Conservation (phyloP, 2,888 invertebrate genomes). For the Torymus aiolomorphi region DNA sequence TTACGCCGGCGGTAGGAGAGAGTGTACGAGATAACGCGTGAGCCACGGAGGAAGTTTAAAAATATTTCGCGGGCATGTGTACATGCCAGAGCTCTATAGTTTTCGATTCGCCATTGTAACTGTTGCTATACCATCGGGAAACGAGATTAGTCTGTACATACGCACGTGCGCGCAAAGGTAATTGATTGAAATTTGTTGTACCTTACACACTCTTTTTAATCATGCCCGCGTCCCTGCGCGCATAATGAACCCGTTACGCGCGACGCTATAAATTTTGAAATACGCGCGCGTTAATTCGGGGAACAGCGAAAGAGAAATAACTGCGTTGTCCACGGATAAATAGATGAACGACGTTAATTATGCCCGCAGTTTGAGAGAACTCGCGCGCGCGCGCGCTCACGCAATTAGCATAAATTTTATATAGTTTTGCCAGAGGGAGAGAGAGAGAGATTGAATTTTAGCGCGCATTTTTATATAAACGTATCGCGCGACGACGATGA, state of each 20-base stretch:
- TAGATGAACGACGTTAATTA: slow-evolving; percentile 37
- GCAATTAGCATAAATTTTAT: slow-evolving; percentile 45
- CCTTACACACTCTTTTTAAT: slow-evolving; percentile 2
- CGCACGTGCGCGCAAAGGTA: not conserved
- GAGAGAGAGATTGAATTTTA: too few relatives aligned
- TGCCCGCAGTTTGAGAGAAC: not conserved
- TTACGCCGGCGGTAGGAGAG: too few relatives aligned
- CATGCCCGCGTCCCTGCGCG: not conserved
- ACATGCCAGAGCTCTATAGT: too few relatives aligned
- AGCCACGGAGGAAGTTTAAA: too few relatives aligned
- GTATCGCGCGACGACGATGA: too few relatives aligned
- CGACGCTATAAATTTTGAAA: slow-evolving; percentile 38
- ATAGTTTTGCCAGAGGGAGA: not conserved
- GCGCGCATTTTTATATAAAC: too few relatives aligned
- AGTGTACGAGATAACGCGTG: too few relatives aligned
- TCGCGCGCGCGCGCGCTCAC: not conserved
- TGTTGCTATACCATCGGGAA: too few relatives aligned
- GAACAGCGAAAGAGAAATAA: slow-evolving; percentile 7
- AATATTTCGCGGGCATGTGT: too few relatives aligned
- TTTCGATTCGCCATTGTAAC: too few relatives aligned
- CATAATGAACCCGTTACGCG: slow-evolving; percentile 21
- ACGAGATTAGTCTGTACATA: slow-evolving; percentile 1
- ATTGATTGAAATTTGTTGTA: slow-evolving; percentile 28
- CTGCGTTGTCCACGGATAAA: slow-evolving; percentile 12
- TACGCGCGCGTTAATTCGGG: slow-evolving; percentile 15